phyloP scores from a whole-genome alignment of 2,888 invertebrate species.

The Ptychoptera contaminata region DNA sequence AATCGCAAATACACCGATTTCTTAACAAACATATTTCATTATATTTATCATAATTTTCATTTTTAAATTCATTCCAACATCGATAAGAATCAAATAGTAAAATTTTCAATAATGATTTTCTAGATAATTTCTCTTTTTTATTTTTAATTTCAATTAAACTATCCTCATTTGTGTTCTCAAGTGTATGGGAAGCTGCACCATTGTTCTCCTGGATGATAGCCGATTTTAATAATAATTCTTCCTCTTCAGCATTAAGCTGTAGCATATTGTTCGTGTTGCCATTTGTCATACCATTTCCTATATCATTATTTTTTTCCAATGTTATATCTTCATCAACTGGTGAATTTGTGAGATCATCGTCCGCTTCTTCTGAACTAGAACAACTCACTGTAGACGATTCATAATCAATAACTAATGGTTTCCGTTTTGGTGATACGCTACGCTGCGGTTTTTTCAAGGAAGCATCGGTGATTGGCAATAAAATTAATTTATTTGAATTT shows the following conservation, averaged over 20 bases:
- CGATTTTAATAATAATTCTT: neutral
- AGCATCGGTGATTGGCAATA: neutral
- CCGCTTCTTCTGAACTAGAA: conserved; percentile 4
- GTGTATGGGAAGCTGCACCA: conserved; percentile 21
- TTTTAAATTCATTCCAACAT: conserved; percentile 42
- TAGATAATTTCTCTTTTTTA: conserved; percentile 17
- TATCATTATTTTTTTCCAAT: neutral
- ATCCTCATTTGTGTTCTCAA: conserved; percentile 28
- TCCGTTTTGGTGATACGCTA: conserved; percentile 6
- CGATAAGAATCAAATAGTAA: conserved; percentile 30
- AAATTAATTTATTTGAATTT: neutral
- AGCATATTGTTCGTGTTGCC: neutral
- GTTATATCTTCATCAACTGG: neutral
- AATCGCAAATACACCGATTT: conserved; percentile 50
- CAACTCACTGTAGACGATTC: conserved; percentile 27
- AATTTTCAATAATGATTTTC: conserved; percentile 27
- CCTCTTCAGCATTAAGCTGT: neutral
- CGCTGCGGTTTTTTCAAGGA: neutral
- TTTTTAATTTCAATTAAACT: conserved; percentile 16
- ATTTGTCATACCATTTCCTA: neutral
- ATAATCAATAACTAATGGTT: conserved; percentile 13
- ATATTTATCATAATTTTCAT: conserved; percentile 40
- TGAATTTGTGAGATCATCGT: neutral
- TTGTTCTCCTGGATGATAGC: conserved; percentile 8
- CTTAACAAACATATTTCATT: conserved; percentile 36